Conservation (phyloP, 2,113 vertebrate species). For the Amphilophus citrinellus region DNA sequence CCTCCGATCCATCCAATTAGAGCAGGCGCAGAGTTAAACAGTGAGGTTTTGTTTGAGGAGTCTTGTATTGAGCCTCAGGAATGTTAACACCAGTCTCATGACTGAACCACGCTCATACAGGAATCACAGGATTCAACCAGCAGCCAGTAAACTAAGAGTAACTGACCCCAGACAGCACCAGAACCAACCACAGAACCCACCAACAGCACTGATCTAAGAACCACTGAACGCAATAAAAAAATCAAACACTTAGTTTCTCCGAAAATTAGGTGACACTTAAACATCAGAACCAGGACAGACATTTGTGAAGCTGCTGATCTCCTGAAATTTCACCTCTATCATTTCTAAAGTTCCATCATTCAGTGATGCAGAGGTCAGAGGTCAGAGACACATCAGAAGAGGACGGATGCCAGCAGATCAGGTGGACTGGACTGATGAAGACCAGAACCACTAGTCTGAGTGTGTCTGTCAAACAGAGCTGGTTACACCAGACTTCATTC, state of each 20-base stretch:
- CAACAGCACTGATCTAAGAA: too few relatives aligned
- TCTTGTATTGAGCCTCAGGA: slow-evolving; percentile 52
- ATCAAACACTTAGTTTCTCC: too few relatives aligned
- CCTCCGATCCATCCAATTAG: not conserved
- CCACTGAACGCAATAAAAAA: too few relatives aligned
- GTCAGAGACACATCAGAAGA: not conserved
- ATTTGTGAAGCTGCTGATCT: not conserved
- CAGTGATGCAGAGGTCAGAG: too few relatives aligned
- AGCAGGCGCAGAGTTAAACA: slow-evolving; percentile 1
- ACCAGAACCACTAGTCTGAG: not conserved
- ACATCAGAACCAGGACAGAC: not conserved
- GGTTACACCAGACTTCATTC: not conserved
- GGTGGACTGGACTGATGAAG: not conserved
- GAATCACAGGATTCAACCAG: not conserved
- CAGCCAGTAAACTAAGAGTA: not conserved
- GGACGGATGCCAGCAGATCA: not conserved
- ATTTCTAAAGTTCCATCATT: not conserved
- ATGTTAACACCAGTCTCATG: slow-evolving; percentile 61
- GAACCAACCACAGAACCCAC: slow-evolving; percentile 14
- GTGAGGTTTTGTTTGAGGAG: slow-evolving; percentile 3
- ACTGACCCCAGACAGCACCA: not conserved
- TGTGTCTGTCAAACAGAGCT: too few relatives aligned
- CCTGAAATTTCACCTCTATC: not conserved
- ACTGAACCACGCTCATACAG: slow-evolving; percentile 37
- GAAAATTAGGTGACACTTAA: not conserved